phyloP scores from a whole-genome alignment of 2,888 invertebrate species.

The Girardia tigrina region DNA sequence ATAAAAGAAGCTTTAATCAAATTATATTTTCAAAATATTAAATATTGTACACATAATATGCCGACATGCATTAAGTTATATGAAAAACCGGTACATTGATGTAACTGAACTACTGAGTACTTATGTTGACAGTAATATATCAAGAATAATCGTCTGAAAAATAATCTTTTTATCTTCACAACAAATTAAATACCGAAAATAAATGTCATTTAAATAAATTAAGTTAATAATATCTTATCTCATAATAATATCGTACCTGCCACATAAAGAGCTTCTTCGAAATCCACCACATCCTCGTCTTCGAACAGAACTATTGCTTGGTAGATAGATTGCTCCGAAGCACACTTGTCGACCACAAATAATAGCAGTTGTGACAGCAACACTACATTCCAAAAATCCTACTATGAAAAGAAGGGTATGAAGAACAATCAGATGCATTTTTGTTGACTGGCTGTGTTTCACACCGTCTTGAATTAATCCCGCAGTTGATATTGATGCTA shows the following conservation, averaged over 20 bases:
- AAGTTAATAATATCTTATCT: too few relatives aligned
- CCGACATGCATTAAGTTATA: too few relatives aligned
- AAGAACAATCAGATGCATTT: constrained; percentile 26
- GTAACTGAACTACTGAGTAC: too few relatives aligned
- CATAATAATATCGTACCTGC: neutral
- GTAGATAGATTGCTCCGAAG: constrained; percentile 11
- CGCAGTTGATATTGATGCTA: constrained; percentile 32
- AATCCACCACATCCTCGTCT: neutral
- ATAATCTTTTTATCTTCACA: too few relatives aligned
- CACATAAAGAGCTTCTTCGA: neutral
- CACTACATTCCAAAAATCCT: constrained; percentile 27
- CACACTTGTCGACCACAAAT: constrained; percentile 34
- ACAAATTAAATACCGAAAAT: too few relatives aligned
- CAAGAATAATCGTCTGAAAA: too few relatives aligned
- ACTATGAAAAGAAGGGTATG: constrained; percentile 34
- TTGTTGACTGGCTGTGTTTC: neutral
- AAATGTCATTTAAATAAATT: too few relatives aligned
- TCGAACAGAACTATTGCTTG: neutral
- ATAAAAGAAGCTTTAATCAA: too few relatives aligned
- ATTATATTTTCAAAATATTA: too few relatives aligned
- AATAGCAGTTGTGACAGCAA: constrained; percentile 31
- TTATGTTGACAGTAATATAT: too few relatives aligned
- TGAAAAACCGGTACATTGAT: too few relatives aligned
- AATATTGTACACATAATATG: too few relatives aligned
- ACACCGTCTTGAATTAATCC: constrained; percentile 23